Percentiles rank a stretch among this genome's conserved stretches.
phyloP scores from a whole-genome alignment of 2,797 vertebrate species.

The Pampus argenteus region DNA sequence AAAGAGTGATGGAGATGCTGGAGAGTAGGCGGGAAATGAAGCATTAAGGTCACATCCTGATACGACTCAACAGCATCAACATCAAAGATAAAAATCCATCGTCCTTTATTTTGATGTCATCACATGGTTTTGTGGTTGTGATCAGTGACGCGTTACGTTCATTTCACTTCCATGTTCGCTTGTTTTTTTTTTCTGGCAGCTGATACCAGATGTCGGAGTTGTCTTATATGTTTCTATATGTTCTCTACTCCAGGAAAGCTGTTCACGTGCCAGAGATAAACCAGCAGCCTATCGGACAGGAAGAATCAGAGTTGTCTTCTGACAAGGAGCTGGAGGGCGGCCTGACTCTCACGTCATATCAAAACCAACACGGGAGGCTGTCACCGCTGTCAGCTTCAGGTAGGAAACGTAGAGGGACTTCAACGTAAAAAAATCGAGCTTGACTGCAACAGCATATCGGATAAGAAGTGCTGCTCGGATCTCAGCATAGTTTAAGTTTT shows the following conservation, averaged over 20 bases:
- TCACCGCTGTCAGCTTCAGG: slow-evolving; percentile 60
- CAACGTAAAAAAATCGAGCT: no score
- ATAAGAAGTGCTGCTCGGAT: no score
- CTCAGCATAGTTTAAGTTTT: not conserved
- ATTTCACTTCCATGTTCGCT: no score
- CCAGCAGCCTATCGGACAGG: slow-evolving; percentile 72
- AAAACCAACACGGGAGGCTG: slow-evolving; percentile 49
- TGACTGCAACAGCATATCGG: no score
- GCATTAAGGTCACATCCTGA: slow-evolving; percentile 43
- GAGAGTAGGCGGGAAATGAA: slow-evolving; percentile 43
- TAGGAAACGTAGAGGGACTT: slow-evolving; percentile 37
- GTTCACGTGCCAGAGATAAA: slow-evolving; percentile 62
- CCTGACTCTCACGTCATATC: slow-evolving; percentile 47
- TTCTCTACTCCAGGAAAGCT: slow-evolving; percentile 64
- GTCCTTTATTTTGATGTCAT: not conserved
- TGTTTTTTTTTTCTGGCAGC: not conserved
- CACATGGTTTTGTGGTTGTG: not conserved
- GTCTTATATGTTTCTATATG: not conserved
- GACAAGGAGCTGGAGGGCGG: slow-evolving; percentile 59
- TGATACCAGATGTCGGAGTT: not conserved
- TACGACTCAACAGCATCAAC: slow-evolving; percentile 13
- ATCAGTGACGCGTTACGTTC: not conserved
- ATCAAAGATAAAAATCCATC: not conserved
- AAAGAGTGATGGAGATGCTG: slow-evolving; percentile 52
- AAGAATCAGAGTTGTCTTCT: slow-evolving; percentile 72